phyloP scores from a whole-genome alignment of 2,113 vertebrate genomes.

The Pseudois nayaur region DNA sequence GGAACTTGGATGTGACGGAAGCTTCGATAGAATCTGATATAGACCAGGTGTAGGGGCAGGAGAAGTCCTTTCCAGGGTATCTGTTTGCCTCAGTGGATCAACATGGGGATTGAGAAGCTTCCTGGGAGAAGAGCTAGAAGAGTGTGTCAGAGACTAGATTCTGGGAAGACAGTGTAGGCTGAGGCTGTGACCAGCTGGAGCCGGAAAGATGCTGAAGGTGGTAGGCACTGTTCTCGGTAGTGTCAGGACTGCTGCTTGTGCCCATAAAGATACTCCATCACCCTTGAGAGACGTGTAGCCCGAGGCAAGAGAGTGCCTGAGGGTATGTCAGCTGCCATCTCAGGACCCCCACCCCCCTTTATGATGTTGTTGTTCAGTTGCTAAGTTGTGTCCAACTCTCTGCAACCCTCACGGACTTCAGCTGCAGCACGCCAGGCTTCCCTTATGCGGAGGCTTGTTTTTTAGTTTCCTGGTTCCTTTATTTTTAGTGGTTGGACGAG shows the following conservation, averaged over 20 bases:
- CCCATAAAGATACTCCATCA: neutral
- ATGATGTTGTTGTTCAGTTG: neutral
- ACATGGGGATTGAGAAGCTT: neutral
- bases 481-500: neutral
- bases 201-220: neutral
- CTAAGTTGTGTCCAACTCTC: neutral
- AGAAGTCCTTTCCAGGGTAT: neutral
- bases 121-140: neutral
- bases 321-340: neutral
- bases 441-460: neutral
- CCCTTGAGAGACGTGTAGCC: neutral
- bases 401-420: neutral
- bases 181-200: neutral
- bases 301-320: neutral
- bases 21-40: neutral
- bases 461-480: neutral
- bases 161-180: neutral
- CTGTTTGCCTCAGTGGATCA: neutral
- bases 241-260: neutral
- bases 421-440: neutral
- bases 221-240: neutral
- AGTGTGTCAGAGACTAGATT: neutral
- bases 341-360: neutral
- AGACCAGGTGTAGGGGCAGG: neutral
- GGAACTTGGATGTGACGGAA: neutral